Evolutionary conservation across 1,140 invertebrate genomes (phyloP).

Genomic region (Drosophila tani): DNA sequence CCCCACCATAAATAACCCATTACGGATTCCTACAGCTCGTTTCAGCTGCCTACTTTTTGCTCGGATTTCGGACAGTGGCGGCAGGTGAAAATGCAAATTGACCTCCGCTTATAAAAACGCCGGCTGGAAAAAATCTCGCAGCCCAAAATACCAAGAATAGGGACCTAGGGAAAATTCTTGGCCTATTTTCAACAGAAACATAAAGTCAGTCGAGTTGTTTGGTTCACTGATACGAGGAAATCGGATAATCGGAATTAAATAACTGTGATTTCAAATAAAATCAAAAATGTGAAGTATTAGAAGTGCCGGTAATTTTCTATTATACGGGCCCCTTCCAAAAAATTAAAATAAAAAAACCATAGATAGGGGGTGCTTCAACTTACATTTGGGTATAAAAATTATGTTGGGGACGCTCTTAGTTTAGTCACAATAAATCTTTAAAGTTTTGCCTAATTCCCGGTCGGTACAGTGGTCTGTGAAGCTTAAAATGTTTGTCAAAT

Average conservation of each 20-base stretch:
- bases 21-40: conserved; percentile 10
- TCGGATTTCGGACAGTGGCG: conserved; percentile 26
- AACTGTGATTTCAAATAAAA: background rate
- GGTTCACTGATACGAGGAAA: conserved; percentile 5
- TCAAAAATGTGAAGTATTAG: background rate
- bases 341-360: too few species aligned
- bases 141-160: conserved; percentile 23
- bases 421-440: too few species aligned
- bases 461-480: too few species aligned
- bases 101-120: conserved; percentile 40
- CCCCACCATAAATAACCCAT: conserved; percentile 34
- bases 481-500: too few species aligned
- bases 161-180: conserved; percentile 5
- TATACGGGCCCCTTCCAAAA: too few species aligned
- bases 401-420: too few species aligned
- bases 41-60: conserved; percentile 36
- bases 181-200: conserved; percentile 27
- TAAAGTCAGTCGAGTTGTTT: conserved; percentile 5
- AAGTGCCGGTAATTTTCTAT: too few species aligned
- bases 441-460: too few species aligned
- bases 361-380: too few species aligned
- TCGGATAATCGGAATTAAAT: background rate
- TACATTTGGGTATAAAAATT: too few species aligned
- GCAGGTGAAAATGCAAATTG: conserved; percentile 35
- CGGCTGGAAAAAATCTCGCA: conserved; percentile 30